A percentile compares a stretch with the other conserved stretches of the same genome.
phyloP scores from a whole-genome alignment of 2,113 vertebrate genomes.

The Myocastor coypus region DNA sequence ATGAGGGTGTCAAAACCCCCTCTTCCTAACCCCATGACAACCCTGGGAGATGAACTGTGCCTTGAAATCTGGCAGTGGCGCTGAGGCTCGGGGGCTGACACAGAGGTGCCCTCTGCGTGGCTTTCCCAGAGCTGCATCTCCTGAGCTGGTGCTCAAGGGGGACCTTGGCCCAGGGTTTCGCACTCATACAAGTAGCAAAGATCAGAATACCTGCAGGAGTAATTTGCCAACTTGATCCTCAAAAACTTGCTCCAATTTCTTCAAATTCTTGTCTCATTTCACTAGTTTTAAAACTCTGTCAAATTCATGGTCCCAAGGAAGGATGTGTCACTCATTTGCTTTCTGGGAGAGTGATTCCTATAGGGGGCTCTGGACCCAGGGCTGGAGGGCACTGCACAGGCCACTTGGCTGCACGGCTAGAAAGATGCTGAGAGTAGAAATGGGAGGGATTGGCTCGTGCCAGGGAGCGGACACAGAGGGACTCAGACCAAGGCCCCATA shows the following conservation, averaged over 20 bases:
- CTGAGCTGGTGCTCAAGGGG: background rate
- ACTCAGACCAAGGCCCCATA: too few relatives aligned
- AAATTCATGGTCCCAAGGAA: background rate
- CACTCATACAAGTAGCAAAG: background rate
- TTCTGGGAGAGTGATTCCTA: background rate
- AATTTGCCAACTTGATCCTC: background rate
- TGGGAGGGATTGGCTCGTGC: background rate
- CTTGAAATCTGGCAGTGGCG: background rate
- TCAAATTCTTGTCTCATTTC: background rate
- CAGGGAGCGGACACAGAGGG: background rate
- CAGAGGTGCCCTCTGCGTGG: background rate
- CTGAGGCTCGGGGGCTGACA: background rate
- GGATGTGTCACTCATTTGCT: background rate
- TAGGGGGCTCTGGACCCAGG: background rate
- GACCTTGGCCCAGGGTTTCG: background rate
- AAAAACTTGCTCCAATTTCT: background rate
- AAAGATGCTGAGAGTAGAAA: background rate
- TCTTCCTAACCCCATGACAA: background rate
- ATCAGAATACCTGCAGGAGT: too few relatives aligned
- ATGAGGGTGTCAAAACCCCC: background rate
- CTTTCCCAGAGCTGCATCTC: background rate
- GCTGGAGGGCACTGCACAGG: accelerated
- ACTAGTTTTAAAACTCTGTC: background rate
- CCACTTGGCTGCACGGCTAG: background rate
- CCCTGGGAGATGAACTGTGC: background rate